These are phyloP conservation scores for Scytalopus superciliaris DNA, from an alignment of 2,113 vertebrate genomes.

Conservation along the genomic window DNA sequence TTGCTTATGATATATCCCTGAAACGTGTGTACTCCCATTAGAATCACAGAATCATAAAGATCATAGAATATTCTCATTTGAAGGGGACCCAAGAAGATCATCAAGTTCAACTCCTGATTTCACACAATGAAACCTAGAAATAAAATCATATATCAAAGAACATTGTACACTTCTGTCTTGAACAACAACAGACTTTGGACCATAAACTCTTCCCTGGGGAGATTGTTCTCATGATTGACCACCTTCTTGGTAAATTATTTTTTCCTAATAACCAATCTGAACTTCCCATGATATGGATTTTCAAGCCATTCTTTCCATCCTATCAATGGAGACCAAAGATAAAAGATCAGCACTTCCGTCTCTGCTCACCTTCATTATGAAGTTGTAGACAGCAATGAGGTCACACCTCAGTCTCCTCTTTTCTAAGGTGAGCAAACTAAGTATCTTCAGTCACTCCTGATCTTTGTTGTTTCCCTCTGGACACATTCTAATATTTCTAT, in stretches of 20 bases:
- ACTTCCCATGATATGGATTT: neutral
- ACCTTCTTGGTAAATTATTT: neutral
- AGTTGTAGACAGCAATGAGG: neutral
- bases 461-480: neutral
- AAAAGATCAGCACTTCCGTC: neutral
- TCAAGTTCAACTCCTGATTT: neutral
- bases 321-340: neutral
- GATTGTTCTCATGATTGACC: neutral
- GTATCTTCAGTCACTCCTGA: neutral
- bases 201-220: neutral
- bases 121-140: neutral
- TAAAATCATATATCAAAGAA: neutral
- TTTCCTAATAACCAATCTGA: neutral
- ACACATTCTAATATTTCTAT: neutral
- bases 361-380: neutral
- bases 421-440: neutral
- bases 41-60: neutral
- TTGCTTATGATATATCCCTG: neutral
- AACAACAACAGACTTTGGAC: neutral
- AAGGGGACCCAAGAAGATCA: neutral
- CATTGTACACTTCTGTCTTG: rapidly evolving
- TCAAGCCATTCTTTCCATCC: neutral
- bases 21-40: neutral
- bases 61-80: neutral
- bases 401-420: neutral